Evolutionary conservation across 2,113 vertebrate genomes (phyloP), one percentile per base, ranked within the genome.

Genomic region (Callipepla californica): DNA sequence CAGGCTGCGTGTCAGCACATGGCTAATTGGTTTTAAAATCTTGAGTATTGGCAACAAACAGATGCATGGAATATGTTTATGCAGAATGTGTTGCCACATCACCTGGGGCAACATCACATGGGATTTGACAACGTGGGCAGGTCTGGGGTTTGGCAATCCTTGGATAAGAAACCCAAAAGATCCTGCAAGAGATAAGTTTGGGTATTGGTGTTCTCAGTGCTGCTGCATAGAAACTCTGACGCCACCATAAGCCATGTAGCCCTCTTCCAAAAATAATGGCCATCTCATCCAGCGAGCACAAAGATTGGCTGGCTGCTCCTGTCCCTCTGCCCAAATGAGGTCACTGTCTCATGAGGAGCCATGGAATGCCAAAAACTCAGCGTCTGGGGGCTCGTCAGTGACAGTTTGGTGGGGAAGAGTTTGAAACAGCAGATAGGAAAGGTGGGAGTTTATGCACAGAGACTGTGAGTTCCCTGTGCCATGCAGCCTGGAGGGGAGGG

Each of bases 261-360:
- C 23, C 68, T 66, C 59, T 80, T 47, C 63, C 76, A 80, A 61
- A 95, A 88, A 69, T 69, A 70, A 84, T 58, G 76, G 34, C 55
- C n/a, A 48, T 38, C 42, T 58, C 44, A 47, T 6, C 34, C 0
- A 70, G 47, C 16, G 59, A 59, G 66, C 61, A 57, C 2, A 10
- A 28, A 47, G 34, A 68, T 19, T 0, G 0, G 47, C 70, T 72
- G 61, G 51, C n/a, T 75, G 25, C 0, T 75, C 73, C 75, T 44
- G 44, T 25, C 40, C 15, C 0, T 12, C 50, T 9, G 47, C 40
- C 68, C 21, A 10, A 63, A 58, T 4, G 9, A 59, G 62, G 40
- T 20, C 1, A 21, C 13, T 55, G 40, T 44, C 66, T 59, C 3
- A 3, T 28, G 30, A n/a, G 84, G 21, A 87, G 38, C 45, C 53